phyloP scores from a whole-genome alignment of 2,797 vertebrate species.

The Artibeus lituratus region DNA sequence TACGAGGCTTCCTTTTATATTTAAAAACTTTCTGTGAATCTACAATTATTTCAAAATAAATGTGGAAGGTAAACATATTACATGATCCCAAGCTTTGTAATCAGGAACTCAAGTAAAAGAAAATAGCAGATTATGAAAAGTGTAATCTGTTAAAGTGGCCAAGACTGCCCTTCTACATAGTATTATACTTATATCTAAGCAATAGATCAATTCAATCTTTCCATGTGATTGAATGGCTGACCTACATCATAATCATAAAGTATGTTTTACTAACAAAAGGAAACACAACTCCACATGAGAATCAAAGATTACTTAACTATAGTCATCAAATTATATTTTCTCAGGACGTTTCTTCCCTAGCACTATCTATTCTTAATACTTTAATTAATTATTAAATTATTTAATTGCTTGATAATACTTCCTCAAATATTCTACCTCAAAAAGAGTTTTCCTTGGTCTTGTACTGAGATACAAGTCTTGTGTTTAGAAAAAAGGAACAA shows the following conservation, averaged over 20 bases:
- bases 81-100: background rate
- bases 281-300: background rate
- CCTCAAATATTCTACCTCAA: background rate
- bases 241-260: background rate
- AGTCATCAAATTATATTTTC: background rate
- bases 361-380: background rate
- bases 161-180: background rate
- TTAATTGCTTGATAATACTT: background rate
- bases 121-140: background rate
- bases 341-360: background rate
- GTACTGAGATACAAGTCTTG: background rate
- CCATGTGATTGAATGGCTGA: background rate
- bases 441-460: background rate
- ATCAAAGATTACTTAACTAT: background rate
- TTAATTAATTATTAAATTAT: background rate
- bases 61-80: background rate
- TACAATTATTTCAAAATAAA: background rate
- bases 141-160: background rate
- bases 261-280: background rate
- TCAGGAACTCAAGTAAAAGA: background rate
- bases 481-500: background rate
- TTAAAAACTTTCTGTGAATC: background rate
- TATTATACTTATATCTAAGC: background rate
- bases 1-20: fast-evolving
- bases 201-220: background rate